Conservation (phyloP, 2,888 invertebrate genomes). For the Oxycera nigricornis region DNA sequence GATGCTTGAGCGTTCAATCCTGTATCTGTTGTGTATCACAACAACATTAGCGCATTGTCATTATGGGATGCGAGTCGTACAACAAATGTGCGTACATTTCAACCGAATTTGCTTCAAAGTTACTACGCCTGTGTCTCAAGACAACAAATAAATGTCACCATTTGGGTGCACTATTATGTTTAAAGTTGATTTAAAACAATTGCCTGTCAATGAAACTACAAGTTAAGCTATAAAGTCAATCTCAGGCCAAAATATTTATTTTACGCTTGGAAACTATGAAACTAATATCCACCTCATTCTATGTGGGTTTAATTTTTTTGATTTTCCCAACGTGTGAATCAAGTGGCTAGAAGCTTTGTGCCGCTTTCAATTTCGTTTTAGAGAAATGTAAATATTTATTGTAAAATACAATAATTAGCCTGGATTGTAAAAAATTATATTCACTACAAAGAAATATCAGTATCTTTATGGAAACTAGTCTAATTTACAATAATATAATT, state of each 20-base stretch:
- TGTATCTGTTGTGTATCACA: constrained; percentile 75
- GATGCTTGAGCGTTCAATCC: constrained; percentile 70
- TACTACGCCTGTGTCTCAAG: constrained; percentile 41
- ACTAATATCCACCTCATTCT: too few species aligned
- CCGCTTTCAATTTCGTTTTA: too few species aligned
- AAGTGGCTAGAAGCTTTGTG: too few species aligned
- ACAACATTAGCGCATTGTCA: constrained; percentile 84
- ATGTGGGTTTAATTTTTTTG: too few species aligned
- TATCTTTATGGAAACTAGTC: not conserved
- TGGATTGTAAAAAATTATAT: not conserved
- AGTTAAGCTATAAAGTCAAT: not conserved
- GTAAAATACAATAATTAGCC: not conserved
- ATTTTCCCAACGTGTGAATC: too few species aligned
- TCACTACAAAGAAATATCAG: not conserved
- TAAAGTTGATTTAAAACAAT: not conserved
- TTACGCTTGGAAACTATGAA: too few species aligned
- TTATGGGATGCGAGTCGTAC: constrained; percentile 93
- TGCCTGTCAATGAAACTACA: too few species aligned
- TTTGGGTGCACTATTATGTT: not conserved
- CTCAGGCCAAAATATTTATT: too few species aligned
- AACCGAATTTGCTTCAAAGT: constrained; percentile 83
- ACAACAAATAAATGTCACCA: constrained; percentile 6
- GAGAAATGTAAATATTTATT: not conserved
- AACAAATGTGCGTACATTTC: constrained; percentile 94
- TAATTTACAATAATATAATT: not conserved